phyloP scores from a whole-genome alignment of 2,797 vertebrate species.

The Knipowitschia caucasica region DNA sequence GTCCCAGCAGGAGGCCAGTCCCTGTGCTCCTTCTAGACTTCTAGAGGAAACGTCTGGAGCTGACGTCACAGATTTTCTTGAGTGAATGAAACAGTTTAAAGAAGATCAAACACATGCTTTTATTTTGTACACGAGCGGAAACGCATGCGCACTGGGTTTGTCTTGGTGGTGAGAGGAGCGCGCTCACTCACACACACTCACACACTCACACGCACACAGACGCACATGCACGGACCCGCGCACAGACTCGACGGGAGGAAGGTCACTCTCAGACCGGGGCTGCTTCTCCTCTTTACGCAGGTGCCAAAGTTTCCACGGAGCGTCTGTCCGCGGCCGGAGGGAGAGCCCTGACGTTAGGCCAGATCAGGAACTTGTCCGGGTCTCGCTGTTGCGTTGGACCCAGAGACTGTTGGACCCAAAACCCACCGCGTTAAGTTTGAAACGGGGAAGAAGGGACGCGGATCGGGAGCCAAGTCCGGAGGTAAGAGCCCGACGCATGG shows the following conservation, averaged over 20 bases:
- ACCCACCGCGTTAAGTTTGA: no score
- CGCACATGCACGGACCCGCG: slow-evolving; percentile 14
- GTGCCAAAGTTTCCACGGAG: slow-evolving; percentile 51
- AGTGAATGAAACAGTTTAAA: no score
- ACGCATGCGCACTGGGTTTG: neutral
- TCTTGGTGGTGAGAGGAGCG: slow-evolving; percentile 15
- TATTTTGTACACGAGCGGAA: slow-evolving; percentile 44
- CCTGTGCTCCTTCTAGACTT: no score
- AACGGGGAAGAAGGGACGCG: slow-evolving; percentile 12
- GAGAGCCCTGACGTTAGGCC: neutral
- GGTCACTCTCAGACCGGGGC: slow-evolving; percentile 33
- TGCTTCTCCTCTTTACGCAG: slow-evolving; percentile 13
- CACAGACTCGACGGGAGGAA: slow-evolving; percentile 34
- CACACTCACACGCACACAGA: slow-evolving; percentile 37
- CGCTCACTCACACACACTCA: slow-evolving; percentile 22
- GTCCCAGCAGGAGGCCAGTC: no score
- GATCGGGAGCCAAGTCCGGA: no score
- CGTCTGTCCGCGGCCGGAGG: slow-evolving; percentile 3
- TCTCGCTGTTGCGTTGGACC: neutral
- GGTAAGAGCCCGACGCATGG: no score
- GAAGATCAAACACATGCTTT: slow-evolving; percentile 33
- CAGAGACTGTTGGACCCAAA: slow-evolving; percentile 2
- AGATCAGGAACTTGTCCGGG: slow-evolving; percentile 3
- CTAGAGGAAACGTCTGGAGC: no score
- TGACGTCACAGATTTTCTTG: no score